Evolutionary conservation across 1,140 invertebrate species (phyloP).

Genomic region (Drosophila serrata): DNA sequence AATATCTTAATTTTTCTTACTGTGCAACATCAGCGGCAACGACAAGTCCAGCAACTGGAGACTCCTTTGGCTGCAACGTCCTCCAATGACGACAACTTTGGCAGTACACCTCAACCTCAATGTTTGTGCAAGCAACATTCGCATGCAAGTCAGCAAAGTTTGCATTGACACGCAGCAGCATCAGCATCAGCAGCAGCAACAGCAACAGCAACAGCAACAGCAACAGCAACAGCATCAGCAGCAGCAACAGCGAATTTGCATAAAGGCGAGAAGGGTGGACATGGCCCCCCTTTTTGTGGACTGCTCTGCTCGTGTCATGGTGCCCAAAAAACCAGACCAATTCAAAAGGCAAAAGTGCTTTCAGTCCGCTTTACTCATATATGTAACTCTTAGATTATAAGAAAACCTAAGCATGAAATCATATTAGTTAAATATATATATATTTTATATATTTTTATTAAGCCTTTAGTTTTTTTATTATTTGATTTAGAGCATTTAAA

Average conservation of each 20-base stretch:
- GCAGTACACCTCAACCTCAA: conserved; percentile 80
- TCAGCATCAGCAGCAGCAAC: conserved; percentile 38
- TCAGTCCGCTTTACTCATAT: neutral
- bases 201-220: conserved; percentile 11
- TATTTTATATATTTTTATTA: no score
- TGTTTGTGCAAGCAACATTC: conserved; percentile 84
- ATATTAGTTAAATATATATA: neutral
- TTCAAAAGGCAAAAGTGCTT: conserved; percentile 59
- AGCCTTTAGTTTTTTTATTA: neutral
- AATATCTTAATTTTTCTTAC: neutral
- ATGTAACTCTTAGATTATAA: neutral
- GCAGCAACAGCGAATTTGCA: conserved; percentile 69
- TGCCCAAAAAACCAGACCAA: conserved; percentile 77
- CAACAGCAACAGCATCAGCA: conserved; percentile 27
- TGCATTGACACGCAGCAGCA: conserved; percentile 83
- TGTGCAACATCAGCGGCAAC: conserved; percentile 41
- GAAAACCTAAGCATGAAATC: no score
- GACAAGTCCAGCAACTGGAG: conserved; percentile 61
- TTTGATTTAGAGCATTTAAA: no score
- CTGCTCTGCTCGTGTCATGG: conserved; percentile 75
- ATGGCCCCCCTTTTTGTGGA: conserved; percentile 14
- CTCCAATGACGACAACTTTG: conserved; percentile 73
- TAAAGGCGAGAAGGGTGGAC: conserved; percentile 61
- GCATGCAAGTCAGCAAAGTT: conserved; percentile 85
- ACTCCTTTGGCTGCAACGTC: conserved; percentile 40